Evolutionary conservation across 2,888 invertebrate genomes (phyloP), one percentile per base, ranked within the genome.

Genomic region (Athalia cordata): DNA sequence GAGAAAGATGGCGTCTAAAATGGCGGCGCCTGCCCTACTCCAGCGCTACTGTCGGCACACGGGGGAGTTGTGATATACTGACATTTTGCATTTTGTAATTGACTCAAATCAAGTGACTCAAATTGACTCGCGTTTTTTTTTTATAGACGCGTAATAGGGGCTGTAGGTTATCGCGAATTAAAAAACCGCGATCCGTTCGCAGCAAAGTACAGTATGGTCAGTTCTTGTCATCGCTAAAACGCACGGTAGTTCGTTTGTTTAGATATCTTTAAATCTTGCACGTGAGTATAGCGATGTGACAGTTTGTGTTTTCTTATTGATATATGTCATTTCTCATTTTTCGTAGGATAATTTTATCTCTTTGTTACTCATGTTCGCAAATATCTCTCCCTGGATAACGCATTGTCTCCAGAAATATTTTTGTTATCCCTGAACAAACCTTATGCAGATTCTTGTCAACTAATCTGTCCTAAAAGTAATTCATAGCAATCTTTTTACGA

Each of bases 81-180:
- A 68, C 68, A 68, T 68, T 50, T 68, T 52, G 68, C 68, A 68
- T 68, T 50, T 68, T 52, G 68, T 29, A 43, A 11, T 68, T 11
- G 29, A 11, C 1, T 15, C n/a, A 11, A 55, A 3, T 13, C n/a
- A n/a, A n/a, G n/a, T 11, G 29, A 11, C 1, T 15, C n/a, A 11
- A 55, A 3, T 13, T 8, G 29, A 55, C 43, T 55, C 3, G 29
- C 29, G 29, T 29, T 29, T 29, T 29, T n/a, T 29, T 29, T 29
- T 29, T 2, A 29, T 29, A 29, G 29, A 29, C 29, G 29, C 29
- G 29, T n/a, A n/a, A 8, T 1, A 68, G 50, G 29, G 68, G 55
- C 50, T 52, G 68, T 55, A 68, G 15, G 49, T 50, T 15, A 50
- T 66, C 13, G 45, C 8, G 11, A 5, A 0, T 67, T 50, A 50